Percentiles rank a stretch among this genome's conserved stretches.
These are phyloP conservation scores for Drosophila lacertosa DNA, from an alignment of 1,140 invertebrate genomes.

Conservation along the genomic window DNA sequence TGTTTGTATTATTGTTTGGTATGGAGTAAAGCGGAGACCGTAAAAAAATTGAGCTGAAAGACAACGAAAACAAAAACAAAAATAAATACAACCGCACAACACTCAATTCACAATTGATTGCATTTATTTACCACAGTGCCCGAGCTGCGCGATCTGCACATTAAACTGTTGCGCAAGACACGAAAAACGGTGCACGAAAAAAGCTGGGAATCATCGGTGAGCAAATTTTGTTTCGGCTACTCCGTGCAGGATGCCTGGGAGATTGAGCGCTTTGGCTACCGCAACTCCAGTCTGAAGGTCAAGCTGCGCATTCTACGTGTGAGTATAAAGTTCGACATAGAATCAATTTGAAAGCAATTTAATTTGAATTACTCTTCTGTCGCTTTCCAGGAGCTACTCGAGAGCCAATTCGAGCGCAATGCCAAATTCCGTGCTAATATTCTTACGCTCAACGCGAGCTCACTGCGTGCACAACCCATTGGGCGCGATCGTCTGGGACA, in stretches of 20 bases:
- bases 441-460: constrained; percentile 91
- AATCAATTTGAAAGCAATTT: no score
- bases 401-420: constrained; percentile 97
- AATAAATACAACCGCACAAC: constrained; percentile 83
- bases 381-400: constrained; percentile 91
- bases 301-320: constrained; percentile 95
- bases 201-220: constrained; percentile 94
- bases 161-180: constrained; percentile 94
- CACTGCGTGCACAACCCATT: constrained; percentile 93
- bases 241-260: constrained; percentile 96
- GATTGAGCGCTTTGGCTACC: constrained; percentile 97
- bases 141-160: constrained; percentile 92
- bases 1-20: constrained; percentile 64
- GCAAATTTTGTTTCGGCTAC: constrained; percentile 96
- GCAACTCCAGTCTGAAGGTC: constrained; percentile 93
- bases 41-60: constrained; percentile 23
- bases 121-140: constrained; percentile 86
- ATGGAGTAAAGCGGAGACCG: constrained; percentile 40
- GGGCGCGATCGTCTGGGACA: constrained; percentile 95
- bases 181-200: constrained; percentile 93
- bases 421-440: constrained; percentile 96
- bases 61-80: constrained; percentile 53
- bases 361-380: no score
- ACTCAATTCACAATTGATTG: constrained; percentile 72
- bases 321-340: constrained; percentile 17